Base-by-base conservation (phyloP, 2,113 vertebrate species). In the Rhegmatorhina hoffmannsi region DNA sequence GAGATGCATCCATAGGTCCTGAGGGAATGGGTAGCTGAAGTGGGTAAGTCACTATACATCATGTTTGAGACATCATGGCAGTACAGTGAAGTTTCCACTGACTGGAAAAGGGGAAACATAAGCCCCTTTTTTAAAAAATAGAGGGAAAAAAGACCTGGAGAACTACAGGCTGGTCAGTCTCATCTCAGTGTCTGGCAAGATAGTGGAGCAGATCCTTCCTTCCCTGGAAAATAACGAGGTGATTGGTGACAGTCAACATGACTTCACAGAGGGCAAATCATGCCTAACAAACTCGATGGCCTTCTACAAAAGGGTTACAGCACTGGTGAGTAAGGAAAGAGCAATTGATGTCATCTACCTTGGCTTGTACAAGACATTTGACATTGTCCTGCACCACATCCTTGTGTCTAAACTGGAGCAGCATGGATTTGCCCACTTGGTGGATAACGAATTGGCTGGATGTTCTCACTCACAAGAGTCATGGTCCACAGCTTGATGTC, bases 401-500 rank as follows among this genome's bases (percentile, higher is more conserved):
- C 40, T 40, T 40, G 11, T 40, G 40, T 40, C 40, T 40, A 40
- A 40, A 40, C 40, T 40, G 40, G 40, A 40, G 40, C 40, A 40
- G 40, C 40, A 40, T 40, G 40, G 40, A 40, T 40, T 40, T 40
- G 40, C 40, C 40, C 11, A 21, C 25, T 31, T 36, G 10, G 10
- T 11, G 17, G 36, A 6, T 68, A 26, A 43, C 12, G 25, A 21
- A 21, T 29, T 38, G 50, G n/a, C 40, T 75, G 70, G 59, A 40
- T 66, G n/a, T 31, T 21, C 31, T 56, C 50, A 24, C 43, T 58
- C 60, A 19, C 40, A 3, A 23, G 43, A 33, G 43, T 5, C 40
- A 43, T 47, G 52, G 18, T 12, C 24, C 16, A 3, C 12, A 28
- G 34, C 24, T 85, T 4, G 0, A 12, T 7, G 12, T 24, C 34